A percentile compares a stretch with the other conserved stretches of the same genome.
These are phyloP conservation scores for Gobiocypris rarus DNA, from an alignment of 2,113 vertebrate genomes.

Conservation along the genomic window DNA sequence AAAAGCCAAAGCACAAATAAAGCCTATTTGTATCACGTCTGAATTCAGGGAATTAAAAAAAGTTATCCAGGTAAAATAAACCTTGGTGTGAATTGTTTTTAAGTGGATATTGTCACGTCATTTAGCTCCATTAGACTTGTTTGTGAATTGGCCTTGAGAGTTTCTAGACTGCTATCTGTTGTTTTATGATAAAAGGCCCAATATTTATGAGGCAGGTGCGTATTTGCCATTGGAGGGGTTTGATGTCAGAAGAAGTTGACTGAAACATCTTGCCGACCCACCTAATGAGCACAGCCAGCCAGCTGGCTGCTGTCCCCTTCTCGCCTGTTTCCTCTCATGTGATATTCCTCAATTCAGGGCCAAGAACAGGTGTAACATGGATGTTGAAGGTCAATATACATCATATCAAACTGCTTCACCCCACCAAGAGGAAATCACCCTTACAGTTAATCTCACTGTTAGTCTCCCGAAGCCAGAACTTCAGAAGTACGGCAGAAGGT, in stretches of 20 bases:
- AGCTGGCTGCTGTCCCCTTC: constrained; percentile 8
- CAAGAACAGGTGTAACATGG: constrained; percentile 3
- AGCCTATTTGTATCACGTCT: no score
- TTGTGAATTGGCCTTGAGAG: constrained; percentile 6
- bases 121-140: background rate
- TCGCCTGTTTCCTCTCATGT: constrained; percentile 1
- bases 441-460: background rate
- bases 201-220: constrained; percentile 53
- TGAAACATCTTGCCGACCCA: constrained; percentile 43
- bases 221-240: constrained; percentile 44
- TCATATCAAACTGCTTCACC: background rate
- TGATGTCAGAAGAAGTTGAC: constrained; percentile 49
- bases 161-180: background rate
- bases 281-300: constrained; percentile 50
- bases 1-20: constrained; percentile 28
- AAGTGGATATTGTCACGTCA: background rate
- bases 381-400: constrained; percentile 3
- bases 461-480: no score
- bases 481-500: no score
- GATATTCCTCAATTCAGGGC: constrained; percentile 37
- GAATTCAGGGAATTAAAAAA: background rate
- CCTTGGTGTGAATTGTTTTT: background rate
- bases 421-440: background rate
- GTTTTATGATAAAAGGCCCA: constrained; percentile 45
- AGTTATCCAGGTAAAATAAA: background rate